Conservation (phyloP, 2,797 vertebrate species). For the Furcifer pardalis region DNA sequence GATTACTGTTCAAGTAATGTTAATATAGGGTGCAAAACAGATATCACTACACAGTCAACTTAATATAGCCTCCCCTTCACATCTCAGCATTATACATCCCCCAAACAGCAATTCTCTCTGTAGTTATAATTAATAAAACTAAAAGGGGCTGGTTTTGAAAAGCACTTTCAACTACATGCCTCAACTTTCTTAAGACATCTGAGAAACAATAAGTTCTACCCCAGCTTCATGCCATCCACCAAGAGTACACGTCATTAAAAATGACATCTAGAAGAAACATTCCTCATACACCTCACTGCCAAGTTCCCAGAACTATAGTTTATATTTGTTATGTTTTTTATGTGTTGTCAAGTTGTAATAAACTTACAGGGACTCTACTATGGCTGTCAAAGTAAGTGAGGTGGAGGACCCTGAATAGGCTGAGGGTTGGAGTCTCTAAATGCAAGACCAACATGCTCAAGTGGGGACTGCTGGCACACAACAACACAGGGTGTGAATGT, state of each 20-base stretch:
- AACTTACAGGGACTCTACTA: too few species aligned
- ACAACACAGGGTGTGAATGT: too few species aligned
- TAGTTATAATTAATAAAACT: too few species aligned
- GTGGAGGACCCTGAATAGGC: too few species aligned
- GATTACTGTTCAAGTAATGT: too few species aligned
- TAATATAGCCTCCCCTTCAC: neutral
- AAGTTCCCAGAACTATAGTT: neutral
- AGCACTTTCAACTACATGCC: neutral
- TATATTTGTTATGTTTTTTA: neutral
- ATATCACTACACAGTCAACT: neutral
- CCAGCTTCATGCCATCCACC: neutral
- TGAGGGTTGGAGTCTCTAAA: too few species aligned
- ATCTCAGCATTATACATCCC: neutral
- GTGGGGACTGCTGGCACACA: too few species aligned
- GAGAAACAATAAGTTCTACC: neutral
- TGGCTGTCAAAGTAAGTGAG: too few species aligned
- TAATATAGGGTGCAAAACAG: neutral
- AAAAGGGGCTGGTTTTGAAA: neutral
- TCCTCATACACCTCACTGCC: neutral
- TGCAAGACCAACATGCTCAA: too few species aligned
- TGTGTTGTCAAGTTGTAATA: too few species aligned
- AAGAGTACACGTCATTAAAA: neutral
- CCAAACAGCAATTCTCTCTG: neutral
- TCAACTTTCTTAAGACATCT: neutral
- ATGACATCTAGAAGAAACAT: neutral